Evolutionary conservation across 1,140 invertebrate species (phyloP).

Genomic region (Druon quercuslanigerum): DNA sequence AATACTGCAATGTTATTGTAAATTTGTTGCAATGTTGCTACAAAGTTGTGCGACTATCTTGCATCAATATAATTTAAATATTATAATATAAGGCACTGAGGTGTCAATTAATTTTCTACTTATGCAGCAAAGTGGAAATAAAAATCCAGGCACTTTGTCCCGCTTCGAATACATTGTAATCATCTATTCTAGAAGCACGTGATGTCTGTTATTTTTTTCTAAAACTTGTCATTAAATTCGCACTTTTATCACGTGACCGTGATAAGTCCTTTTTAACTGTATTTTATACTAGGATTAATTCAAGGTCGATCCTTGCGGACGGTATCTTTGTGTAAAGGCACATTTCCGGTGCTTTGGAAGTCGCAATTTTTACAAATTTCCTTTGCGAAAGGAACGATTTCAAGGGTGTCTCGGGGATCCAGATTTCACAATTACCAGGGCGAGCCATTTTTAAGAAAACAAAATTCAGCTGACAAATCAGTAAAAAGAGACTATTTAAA

Average conservation of each 20-base stretch:
- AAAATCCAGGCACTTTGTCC: not conserved
- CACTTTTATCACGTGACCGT: not conserved
- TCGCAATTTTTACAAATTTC: slow-evolving; percentile 1
- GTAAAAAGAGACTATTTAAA: no score
- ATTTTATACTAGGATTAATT: not conserved
- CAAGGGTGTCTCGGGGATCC: not conserved
- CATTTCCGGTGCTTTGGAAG: slow-evolving; percentile 37
- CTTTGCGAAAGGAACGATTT: not conserved
- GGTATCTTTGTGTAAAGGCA: slow-evolving; percentile 35
- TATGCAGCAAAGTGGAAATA: not conserved
- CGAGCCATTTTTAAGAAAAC: no score
- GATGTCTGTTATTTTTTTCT: slow-evolving; percentile 1
- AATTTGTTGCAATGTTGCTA: no score
- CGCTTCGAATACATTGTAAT: not conserved
- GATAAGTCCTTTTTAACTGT: not conserved
- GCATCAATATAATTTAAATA: no score
- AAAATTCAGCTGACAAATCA: no score
- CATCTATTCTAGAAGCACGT: not conserved
- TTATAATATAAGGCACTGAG: no score
- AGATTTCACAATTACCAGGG: not conserved
- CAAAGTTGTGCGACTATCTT: no score
- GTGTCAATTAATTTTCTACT: not conserved
- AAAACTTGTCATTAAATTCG: not conserved
- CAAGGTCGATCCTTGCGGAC: not conserved
- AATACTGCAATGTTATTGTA: no score